phyloP scores from a whole-genome alignment of 2,113 vertebrate genomes.

The Stegastes partitus region DNA sequence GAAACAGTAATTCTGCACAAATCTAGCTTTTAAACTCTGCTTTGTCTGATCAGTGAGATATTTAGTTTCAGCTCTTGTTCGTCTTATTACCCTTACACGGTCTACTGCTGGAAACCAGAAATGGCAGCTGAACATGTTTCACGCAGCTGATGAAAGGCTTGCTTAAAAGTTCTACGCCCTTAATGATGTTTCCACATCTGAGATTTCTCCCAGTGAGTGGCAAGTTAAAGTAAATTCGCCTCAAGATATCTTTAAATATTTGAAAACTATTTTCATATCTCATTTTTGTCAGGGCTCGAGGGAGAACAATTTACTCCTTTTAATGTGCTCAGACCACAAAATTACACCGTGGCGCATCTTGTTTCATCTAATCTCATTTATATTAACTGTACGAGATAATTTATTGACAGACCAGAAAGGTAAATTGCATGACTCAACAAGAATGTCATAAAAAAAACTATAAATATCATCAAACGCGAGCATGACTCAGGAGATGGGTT shows the following conservation, averaged over 20 bases:
- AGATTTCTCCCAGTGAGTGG: slow-evolving; percentile 12
- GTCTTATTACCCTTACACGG: background rate
- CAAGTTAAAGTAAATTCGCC: slow-evolving; percentile 28
- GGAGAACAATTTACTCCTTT: slow-evolving; percentile 12
- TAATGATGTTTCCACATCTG: slow-evolving; percentile 56
- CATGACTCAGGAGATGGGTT: background rate
- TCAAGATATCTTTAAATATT: slow-evolving; percentile 53
- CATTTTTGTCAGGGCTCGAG: slow-evolving; percentile 9
- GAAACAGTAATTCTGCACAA: slow-evolving; percentile 8
- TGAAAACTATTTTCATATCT: slow-evolving; percentile 30
- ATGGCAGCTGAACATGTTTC: slow-evolving; percentile 18
- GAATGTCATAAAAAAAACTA: background rate
- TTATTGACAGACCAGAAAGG: background rate
- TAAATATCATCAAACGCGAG: background rate
- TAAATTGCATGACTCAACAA: background rate
- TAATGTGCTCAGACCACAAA: slow-evolving; percentile 12
- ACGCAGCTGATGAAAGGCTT: slow-evolving; percentile 19
- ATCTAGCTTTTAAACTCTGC: slow-evolving; percentile 2
- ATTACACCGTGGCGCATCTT: background rate
- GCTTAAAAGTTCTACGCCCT: slow-evolving; percentile 14
- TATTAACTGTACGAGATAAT: background rate
- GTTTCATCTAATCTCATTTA: slow-evolving; percentile 5
- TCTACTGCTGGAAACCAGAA: slow-evolving; percentile 21
- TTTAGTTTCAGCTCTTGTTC: slow-evolving; percentile 10
- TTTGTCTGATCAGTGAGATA: background rate